These are phyloP conservation scores for Panzeria rudis DNA, from an alignment of 2,888 invertebrate species.

Conservation along the genomic window DNA sequence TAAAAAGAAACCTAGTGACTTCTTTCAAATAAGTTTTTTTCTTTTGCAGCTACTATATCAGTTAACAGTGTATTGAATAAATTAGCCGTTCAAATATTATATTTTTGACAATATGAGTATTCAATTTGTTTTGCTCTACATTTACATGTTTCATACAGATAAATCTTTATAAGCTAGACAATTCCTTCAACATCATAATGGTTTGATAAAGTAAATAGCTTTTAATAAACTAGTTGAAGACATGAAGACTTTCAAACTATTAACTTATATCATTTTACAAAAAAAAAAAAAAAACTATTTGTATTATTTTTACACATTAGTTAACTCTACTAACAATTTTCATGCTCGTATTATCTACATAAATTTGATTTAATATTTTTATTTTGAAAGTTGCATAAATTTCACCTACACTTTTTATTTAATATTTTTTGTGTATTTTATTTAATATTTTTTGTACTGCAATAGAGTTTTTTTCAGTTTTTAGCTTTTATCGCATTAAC, in stretches of 20 bases:
- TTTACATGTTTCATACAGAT: background rate
- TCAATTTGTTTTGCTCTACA: background rate
- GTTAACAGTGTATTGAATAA: background rate
- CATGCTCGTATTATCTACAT: conserved; percentile 26
- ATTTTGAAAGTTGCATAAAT: conserved; percentile 63
- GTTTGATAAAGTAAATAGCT: background rate
- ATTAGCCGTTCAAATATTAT: background rate
- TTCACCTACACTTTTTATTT: conserved; percentile 60
- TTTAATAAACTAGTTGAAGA: background rate
- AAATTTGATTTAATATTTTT: conserved; percentile 34
- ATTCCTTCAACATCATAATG: background rate
- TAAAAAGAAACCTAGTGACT: too few species aligned
- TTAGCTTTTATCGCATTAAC: conserved; percentile 45
- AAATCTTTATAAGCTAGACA: background rate
- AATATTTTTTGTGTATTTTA: background rate
- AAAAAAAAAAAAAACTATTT: background rate
- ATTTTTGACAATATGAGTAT: background rate
- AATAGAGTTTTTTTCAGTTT: background rate
- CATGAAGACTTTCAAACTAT: conserved; percentile 30
- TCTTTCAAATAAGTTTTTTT: background rate
- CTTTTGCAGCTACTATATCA: background rate
- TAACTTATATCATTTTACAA: conserved; percentile 13
- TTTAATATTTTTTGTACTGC: background rate
- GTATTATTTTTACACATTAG: conserved; percentile 8
- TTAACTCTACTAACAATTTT: conserved; percentile 6